Evolutionary conservation across 2,888 invertebrate species (phyloP), one percentile per base, ranked within the genome.

Genomic region (Synergus japonicus): DNA sequence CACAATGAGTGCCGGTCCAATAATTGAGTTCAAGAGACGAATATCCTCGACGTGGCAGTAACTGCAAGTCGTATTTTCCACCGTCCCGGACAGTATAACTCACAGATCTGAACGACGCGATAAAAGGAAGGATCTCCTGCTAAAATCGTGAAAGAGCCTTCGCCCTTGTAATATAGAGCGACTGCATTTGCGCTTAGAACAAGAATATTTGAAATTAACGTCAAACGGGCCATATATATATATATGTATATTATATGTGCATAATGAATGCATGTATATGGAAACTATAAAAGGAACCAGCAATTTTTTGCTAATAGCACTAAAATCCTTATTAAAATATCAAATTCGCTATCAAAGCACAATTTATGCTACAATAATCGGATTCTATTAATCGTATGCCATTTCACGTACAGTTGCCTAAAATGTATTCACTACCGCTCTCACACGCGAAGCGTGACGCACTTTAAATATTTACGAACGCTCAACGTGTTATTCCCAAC

Each of bases 401-500:
- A 83, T 76, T 82, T 80, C 77, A 78, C 77, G 81, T 64, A 46
- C 49, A 80, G 81, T 79, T 82, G 80, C 81, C 82, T 84, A 85
- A 85, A 84, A 85, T 84, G 82, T 83, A 83, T 88, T 85, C 81
- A 83, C 84, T 86, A 83, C 83, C 86, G 84, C 83, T 84, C 79
- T 78, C 58, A 69, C 79, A 81, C 77, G 18, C 15, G 85, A 79
- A 83, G 82, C 78, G 76, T 81, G 64, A 83, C 82, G 78, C 79
- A 83, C 86, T 88, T 87, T 87, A 86, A 88, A 87, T 88, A 87
- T 86, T 84, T 83, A 83, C 82, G 76, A 82, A 86, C 83, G 87
- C 79, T 84, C 82, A 66, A 76, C 76, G 85, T 84, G 85, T 85
- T 79, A 81, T 65, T 79, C 78, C 81, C 64, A 81, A 76, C 83